Evolutionary conservation across 2,888 invertebrate species (phyloP), one percentile per base, ranked within the genome.

Genomic region (Apamea monoglypha): DNA sequence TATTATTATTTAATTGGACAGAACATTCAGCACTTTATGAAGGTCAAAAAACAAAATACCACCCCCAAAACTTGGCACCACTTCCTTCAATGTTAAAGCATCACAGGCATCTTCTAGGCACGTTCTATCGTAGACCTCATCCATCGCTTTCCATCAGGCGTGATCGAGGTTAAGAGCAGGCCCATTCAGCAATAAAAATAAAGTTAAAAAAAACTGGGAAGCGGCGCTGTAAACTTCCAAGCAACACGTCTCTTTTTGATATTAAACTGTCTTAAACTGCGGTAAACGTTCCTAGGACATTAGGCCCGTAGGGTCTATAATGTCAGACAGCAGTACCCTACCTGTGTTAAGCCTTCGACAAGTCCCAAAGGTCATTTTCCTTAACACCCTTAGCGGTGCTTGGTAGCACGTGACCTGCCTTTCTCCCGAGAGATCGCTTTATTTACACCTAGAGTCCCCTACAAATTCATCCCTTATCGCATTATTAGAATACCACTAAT

Each of bases 341-440:
- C 21, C 18, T 18, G 1, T 78, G 12, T 32, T 14, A 32, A 71
- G n/a, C 16, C 5, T 74, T 66, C 56, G 53, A 59, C 74, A 66
- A 14, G 29, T 50, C 81, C 64, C 56, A 50, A 56, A 56, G 29
- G 80, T 50, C 2, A 70, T 29, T 47, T 66, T 10, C 47, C n/a
- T 63, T 16, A 32, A 81, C 74, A 74, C 32, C 16, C 25, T 21
- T 56, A 56, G 25, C 10, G 56, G 25, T 10, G 14, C 6, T 69
- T 21, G 21, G 14, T 44, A 71, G 40, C 16, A 53, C 50, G 61
- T 71, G 40, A 53, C 29, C 29, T 29, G 2, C 29, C 14, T 18
- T 18, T 29, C 8, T 63, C 63, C 40, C 18, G 10, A 44, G 71
- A 2, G 80, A 32, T 53, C 40, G 44, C 10, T 79, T 80, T 8